These are phyloP conservation scores for Trisateles emortualis DNA, from an alignment of 2,888 invertebrate genomes.

Conservation along the genomic window DNA sequence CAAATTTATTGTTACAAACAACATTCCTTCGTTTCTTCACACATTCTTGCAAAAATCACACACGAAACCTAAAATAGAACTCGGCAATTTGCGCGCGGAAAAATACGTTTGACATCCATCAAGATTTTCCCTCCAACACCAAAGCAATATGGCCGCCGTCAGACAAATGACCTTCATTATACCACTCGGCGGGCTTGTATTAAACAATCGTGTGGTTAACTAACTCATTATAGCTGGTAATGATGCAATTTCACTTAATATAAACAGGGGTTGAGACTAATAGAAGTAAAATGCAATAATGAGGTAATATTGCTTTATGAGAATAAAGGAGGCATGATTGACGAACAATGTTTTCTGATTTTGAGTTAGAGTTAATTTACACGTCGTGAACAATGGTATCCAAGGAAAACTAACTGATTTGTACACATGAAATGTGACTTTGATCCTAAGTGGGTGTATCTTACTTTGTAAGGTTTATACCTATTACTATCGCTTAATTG, in stretches of 20 bases:
- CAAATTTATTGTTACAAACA: too few species aligned
- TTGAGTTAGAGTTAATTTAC: too few species aligned
- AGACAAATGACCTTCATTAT: constrained; percentile 54
- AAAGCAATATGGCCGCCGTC: constrained; percentile 37
- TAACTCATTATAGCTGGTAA: constrained; percentile 62
- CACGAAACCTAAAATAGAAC: neutral
- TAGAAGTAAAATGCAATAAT: neutral
- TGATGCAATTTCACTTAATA: constrained; percentile 62
- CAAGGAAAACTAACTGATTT: too few species aligned
- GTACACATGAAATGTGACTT: too few species aligned
- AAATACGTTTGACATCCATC: constrained; percentile 28
- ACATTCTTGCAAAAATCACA: neutral
- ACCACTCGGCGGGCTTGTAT: constrained; percentile 46
- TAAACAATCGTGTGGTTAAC: constrained; percentile 60
- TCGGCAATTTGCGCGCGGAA: neutral
- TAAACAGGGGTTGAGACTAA: constrained; percentile 25
- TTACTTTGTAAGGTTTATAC: too few species aligned
- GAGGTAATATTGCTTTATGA: too few species aligned
- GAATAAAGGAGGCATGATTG: too few species aligned
- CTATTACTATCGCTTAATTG: too few species aligned
- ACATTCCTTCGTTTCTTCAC: too few species aligned
- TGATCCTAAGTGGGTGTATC: too few species aligned
- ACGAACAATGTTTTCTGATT: too few species aligned
- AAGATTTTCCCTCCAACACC: constrained; percentile 31
- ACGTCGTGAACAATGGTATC: too few species aligned